Evolutionary conservation across 2,888 invertebrate species (phyloP).

Genomic region (Lycocerus yunnanus): DNA sequence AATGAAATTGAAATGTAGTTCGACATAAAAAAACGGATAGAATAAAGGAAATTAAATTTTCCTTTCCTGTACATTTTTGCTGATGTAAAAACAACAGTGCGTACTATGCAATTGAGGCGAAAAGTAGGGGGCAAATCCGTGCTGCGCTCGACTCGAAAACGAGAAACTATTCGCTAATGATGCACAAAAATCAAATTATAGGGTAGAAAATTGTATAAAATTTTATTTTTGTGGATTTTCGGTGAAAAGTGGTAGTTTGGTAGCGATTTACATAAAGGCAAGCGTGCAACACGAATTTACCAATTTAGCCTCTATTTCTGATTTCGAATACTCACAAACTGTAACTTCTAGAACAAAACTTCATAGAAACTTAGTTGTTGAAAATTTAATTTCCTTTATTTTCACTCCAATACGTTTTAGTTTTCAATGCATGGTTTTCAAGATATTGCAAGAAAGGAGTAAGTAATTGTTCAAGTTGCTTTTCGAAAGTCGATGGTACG

Average conservation of each 20-base stretch:
- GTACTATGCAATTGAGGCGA: not conserved
- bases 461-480: too few relatives aligned
- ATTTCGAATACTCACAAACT: not conserved
- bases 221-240: not conserved
- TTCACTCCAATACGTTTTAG: not conserved
- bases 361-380: not conserved
- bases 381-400: not conserved
- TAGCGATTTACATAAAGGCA: not conserved
- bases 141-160: not conserved
- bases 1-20: not conserved
- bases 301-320: not conserved
- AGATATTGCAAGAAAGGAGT: not conserved
- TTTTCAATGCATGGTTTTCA: not conserved
- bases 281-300: not conserved
- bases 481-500: too few relatives aligned
- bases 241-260: not conserved
- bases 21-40: not conserved
- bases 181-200: not conserved
- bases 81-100: not conserved
- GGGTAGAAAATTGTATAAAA: not conserved
- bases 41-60: not conserved
- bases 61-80: not conserved
- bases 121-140: too few relatives aligned
- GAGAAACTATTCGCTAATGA: not conserved
- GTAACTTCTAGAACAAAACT: not conserved